Percentiles rank a stretch among this genome's conserved stretches.
phyloP scores from a whole-genome alignment of 2,113 vertebrate genomes.

The Aleadryas rufinucha region DNA sequence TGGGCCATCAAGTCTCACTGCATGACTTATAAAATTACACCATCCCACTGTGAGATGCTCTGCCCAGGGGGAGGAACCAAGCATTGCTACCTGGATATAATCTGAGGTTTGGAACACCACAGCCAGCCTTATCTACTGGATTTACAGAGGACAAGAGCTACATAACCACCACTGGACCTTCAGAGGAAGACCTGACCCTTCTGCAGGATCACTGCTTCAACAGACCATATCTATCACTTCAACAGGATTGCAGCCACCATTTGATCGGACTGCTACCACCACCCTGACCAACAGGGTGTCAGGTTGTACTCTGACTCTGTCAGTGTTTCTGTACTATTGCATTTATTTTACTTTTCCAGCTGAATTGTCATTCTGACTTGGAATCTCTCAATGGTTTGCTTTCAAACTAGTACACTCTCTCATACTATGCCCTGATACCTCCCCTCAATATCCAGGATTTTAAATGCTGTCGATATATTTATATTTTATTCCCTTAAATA shows the following conservation, averaged over 20 bases:
- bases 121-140: background rate
- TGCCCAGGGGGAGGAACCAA: background rate
- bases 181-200: background rate
- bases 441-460: background rate
- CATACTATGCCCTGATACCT: background rate
- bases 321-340: background rate
- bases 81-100: background rate
- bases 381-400: background rate
- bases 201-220: background rate
- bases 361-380: background rate
- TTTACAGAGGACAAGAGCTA: background rate
- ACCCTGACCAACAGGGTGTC: background rate
- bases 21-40: background rate
- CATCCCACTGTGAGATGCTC: background rate
- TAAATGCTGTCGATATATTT: background rate
- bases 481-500: background rate
- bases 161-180: background rate
- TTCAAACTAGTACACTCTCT: background rate
- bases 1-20: background rate
- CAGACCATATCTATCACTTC: background rate
- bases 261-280: background rate
- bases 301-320: background rate
- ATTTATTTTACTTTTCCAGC: background rate
- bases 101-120: background rate
- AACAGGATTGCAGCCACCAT: background rate